phyloP scores from a whole-genome alignment of 2,113 vertebrate species.

The Diphyllodes magnificus region DNA sequence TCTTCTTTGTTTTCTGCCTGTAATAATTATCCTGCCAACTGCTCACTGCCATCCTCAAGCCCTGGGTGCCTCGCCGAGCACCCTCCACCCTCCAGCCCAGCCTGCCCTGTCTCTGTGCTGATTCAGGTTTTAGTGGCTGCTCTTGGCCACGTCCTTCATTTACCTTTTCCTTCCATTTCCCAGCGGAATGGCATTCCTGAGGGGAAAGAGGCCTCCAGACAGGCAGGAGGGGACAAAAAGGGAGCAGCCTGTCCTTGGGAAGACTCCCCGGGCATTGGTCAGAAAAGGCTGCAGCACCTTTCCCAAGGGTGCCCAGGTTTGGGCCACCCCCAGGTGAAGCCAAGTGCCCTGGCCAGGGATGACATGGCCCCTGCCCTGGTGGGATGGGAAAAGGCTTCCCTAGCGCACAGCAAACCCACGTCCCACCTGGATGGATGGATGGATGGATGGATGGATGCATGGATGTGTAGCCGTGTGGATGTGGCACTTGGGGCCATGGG shows the following conservation, averaged over 20 bases:
- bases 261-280: accelerated
- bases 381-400: neutral
- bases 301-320: accelerated
- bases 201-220: neutral
- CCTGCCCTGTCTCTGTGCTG: neutral
- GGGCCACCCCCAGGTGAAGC: neutral
- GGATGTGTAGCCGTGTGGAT: neutral
- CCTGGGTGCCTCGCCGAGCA: neutral
- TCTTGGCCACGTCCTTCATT: neutral
- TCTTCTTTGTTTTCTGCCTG: slow-evolving; percentile 58
- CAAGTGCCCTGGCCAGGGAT: no score
- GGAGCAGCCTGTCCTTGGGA: neutral
- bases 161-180: neutral
- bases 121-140: neutral
- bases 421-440: neutral
- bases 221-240: no score
- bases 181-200: accelerated
- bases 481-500: neutral
- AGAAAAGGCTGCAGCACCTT: neutral
- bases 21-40: slow-evolving; percentile 57
- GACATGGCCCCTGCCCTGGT: accelerated
- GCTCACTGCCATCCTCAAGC: slow-evolving; percentile 31
- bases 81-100: neutral
- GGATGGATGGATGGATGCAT: neutral
- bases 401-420: neutral